These are phyloP conservation scores for Pteropus rufus DNA, from an alignment of 2,797 vertebrate genomes.

Conservation along the genomic window DNA sequence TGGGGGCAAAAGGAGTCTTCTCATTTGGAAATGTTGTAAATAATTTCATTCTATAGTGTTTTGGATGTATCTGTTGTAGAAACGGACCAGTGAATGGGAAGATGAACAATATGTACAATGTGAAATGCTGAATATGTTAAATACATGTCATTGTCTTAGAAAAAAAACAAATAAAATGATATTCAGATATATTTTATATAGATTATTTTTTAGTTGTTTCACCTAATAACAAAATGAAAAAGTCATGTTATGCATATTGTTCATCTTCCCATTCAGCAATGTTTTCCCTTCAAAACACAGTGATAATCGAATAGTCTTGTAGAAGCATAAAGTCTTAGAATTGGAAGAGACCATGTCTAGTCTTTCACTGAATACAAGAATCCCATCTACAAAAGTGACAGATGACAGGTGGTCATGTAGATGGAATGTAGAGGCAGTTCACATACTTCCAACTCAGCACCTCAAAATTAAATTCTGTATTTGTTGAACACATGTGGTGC, in stretches of 20 bases:
- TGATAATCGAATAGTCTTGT: not conserved
- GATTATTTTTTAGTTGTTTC: not conserved
- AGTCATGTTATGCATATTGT: not conserved
- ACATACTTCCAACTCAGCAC: not conserved
- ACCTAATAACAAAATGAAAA: not conserved
- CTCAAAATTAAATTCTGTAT: slow-evolving; percentile 31
- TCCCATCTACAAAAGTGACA: not conserved
- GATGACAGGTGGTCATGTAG: not conserved
- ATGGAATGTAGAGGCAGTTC: not conserved
- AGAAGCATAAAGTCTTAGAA: slow-evolving; percentile 7
- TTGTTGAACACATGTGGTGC: not conserved
- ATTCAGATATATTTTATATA: not conserved
- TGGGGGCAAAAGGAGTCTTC: slow-evolving; percentile 79
- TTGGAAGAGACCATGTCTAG: not conserved
- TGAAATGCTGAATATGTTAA: slow-evolving; percentile 85
- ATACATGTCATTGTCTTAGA: slow-evolving; percentile 87
- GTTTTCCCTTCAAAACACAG: not conserved
- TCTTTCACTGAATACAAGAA: not conserved
- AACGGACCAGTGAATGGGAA: slow-evolving; percentile 87
- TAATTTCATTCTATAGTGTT: slow-evolving; percentile 88
- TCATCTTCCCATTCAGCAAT: not conserved
- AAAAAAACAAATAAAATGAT: not conserved
- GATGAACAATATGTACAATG: slow-evolving; percentile 86
- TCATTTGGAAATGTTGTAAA: slow-evolving; percentile 85
- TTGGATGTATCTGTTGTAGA: slow-evolving; percentile 89